A percentile compares a stretch with the other conserved stretches of the same genome.
phyloP scores from a whole-genome alignment of 1,140 invertebrate species.

The Pygmarrhopalites habei region DNA sequence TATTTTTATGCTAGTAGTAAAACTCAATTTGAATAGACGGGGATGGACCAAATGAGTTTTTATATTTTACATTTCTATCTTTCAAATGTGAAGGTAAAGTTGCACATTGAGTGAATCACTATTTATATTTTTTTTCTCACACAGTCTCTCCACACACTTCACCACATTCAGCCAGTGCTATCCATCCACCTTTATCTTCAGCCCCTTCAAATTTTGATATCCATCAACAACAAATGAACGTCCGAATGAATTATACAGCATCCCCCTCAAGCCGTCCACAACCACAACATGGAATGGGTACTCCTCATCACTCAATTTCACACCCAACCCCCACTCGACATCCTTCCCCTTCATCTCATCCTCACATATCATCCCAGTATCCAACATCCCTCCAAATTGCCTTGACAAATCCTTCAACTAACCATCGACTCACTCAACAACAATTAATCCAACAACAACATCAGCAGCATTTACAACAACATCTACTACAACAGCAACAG shows the following conservation, averaged over 20 bases:
- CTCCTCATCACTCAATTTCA: too few species aligned
- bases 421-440: slow-evolving; percentile 21
- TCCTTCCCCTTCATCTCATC: too few species aligned
- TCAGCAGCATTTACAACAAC: slow-evolving; percentile 14
- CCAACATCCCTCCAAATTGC: slow-evolving; percentile 27
- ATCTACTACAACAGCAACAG: slow-evolving; percentile 7
- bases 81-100: not conserved
- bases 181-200: slow-evolving; percentile 5
- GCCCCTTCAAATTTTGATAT: slow-evolving; percentile 2
- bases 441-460: slow-evolving; percentile 21
- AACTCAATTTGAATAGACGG: not conserved
- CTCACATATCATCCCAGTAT: not conserved
- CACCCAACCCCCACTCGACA: too few species aligned
- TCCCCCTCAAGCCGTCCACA: not conserved
- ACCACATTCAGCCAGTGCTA: too few species aligned
- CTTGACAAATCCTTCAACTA: slow-evolving; percentile 13
- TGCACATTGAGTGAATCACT: not conserved
- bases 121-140: not conserved
- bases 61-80: not conserved
- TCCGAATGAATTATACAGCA: not conserved
- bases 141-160: not conserved
- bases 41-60: not conserved
- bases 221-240: not conserved
- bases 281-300: not conserved
- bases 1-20: not conserved